phyloP scores from a whole-genome alignment of 2,888 invertebrate genomes.

The Melitaea athalia region DNA sequence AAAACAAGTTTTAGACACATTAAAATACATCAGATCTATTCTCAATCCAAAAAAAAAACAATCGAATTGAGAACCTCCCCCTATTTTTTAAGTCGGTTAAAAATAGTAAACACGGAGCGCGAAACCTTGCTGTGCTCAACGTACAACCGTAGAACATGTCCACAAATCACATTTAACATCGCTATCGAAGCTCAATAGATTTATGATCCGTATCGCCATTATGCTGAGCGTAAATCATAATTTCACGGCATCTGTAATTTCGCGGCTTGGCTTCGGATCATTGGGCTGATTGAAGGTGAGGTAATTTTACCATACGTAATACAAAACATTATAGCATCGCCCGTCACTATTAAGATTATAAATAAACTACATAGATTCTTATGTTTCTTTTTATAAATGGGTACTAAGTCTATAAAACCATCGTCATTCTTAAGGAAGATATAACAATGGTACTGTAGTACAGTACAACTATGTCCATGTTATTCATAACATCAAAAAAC shows the following conservation, averaged over 20 bases:
- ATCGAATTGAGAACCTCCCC: too few species aligned
- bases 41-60: background rate
- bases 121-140: background rate
- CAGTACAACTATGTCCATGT: too few species aligned
- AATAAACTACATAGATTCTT: background rate
- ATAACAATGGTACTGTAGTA: too few species aligned
- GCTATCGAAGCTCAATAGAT: constrained; percentile 61
- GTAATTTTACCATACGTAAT: constrained; percentile 12
- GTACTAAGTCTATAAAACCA: too few species aligned
- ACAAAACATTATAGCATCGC: background rate
- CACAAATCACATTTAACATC: constrained; percentile 52
- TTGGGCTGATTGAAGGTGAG: constrained; percentile 50
- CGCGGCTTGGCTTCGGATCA: constrained; percentile 58
- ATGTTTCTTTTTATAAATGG: background rate
- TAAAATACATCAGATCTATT: background rate
- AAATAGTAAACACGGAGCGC: background rate
- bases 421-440: too few species aligned
- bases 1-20: too few species aligned
- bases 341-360: background rate
- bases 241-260: constrained; percentile 51
- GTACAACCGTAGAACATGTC: constrained; percentile 21
- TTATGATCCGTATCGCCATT: constrained; percentile 70
- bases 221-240: constrained; percentile 55
- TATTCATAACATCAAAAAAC: too few species aligned
- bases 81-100: too few species aligned